These are phyloP conservation scores for Amblyopsis rosae DNA, from an alignment of 2,113 vertebrate species.

Conservation along the genomic window DNA sequence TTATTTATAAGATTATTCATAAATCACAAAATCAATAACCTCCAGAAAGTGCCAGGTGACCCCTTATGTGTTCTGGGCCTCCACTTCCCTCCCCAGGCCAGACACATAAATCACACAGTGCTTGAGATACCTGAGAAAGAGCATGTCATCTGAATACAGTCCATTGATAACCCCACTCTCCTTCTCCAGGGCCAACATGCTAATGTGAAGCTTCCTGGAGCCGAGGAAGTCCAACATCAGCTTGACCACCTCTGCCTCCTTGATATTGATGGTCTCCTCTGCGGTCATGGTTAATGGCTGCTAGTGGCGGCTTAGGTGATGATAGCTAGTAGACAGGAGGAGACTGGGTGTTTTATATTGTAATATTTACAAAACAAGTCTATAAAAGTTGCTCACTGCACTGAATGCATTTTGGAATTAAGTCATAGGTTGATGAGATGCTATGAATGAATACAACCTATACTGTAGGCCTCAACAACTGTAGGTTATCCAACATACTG, in stretches of 20 bases:
- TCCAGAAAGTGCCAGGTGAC: too few relatives aligned
- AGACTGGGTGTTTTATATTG: background rate
- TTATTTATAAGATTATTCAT: too few relatives aligned
- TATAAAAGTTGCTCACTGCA: too few relatives aligned
- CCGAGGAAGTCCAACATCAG: conserved; percentile 95
- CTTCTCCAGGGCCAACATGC: conserved; percentile 96
- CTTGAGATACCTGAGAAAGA: conserved; percentile 88
- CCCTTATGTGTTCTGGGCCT: too few relatives aligned
- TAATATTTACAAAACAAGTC: too few relatives aligned
- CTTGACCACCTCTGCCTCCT: conserved; percentile 97
- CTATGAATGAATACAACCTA: too few relatives aligned
- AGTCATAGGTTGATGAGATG: too few relatives aligned
- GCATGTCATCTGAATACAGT: conserved; percentile 98
- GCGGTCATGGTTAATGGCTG: conserved; percentile 88
- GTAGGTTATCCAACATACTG: background rate
- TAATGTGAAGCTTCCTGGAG: conserved; percentile 95
- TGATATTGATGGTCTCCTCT: conserved; percentile 95
- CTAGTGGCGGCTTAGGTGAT: conserved; percentile 22
- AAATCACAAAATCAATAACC: too few relatives aligned
- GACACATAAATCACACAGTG: background rate
- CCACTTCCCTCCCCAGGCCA: background rate
- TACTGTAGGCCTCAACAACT: too few relatives aligned
- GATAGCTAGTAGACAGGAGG: background rate
- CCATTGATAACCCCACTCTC: conserved; percentile 98
- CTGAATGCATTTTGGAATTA: too few relatives aligned